phyloP scores from a whole-genome alignment of 2,113 vertebrate genomes.

The Ceratotherium simum region DNA sequence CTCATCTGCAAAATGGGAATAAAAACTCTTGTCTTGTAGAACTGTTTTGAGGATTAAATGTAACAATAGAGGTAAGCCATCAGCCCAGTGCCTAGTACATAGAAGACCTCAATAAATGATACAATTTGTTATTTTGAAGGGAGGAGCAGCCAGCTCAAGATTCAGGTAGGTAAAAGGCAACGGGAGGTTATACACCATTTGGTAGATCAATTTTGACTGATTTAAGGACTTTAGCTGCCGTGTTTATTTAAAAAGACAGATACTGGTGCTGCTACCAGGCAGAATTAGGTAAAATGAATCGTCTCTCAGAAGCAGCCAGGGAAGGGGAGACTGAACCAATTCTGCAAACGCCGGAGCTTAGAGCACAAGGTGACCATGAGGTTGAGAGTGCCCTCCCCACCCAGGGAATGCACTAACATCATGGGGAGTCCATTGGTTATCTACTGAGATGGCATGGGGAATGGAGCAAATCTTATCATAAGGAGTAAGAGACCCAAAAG shows the following conservation, averaged over 20 bases:
- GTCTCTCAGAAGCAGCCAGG: background rate
- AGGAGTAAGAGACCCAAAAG: background rate
- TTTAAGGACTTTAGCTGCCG: background rate
- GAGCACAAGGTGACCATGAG: background rate
- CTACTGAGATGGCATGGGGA: background rate
- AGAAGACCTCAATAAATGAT: background rate
- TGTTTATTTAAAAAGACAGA: background rate
- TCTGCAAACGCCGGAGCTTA: conserved; percentile 5
- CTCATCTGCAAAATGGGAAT: background rate
- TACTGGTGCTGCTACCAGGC: background rate
- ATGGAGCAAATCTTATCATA: background rate
- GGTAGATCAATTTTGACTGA: background rate
- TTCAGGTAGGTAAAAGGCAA: background rate
- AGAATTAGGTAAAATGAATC: conserved; percentile 30
- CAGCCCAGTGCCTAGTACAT: background rate
- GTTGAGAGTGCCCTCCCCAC: background rate
- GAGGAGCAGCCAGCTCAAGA: background rate
- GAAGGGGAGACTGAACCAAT: background rate
- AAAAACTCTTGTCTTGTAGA: background rate
- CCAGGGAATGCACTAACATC: background rate
- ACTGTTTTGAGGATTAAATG: background rate
- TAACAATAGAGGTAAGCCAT: background rate
- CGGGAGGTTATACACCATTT: background rate
- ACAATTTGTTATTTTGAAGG: background rate
- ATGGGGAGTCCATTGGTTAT: background rate